A percentile compares a stretch with the other conserved stretches of the same genome.
Conservation (phyloP, 1,140 invertebrate genomes). For the Atta cephalotes region DNA sequence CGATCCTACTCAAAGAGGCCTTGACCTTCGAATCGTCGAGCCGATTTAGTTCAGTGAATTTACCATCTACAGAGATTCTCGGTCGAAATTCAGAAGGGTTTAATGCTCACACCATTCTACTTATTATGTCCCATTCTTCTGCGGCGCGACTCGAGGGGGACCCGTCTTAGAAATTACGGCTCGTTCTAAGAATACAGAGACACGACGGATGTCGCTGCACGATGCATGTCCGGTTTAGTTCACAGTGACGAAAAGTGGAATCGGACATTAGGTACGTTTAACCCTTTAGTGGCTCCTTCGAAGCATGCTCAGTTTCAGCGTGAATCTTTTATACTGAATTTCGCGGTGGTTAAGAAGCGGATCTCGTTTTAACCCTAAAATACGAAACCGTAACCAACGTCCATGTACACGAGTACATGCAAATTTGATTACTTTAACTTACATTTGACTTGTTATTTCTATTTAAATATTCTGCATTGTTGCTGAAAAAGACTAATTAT, state of each 20-base stretch:
- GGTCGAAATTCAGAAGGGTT: conserved; percentile 68
- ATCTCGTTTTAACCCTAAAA: conserved; percentile 56
- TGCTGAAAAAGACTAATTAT: background rate
- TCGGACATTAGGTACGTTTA: conserved; percentile 45
- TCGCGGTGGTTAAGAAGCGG: conserved; percentile 40
- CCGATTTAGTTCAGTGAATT: conserved; percentile 81
- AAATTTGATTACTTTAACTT: conserved; percentile 49
- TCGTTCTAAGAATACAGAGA: conserved; percentile 61
- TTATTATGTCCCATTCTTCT: conserved; percentile 73
- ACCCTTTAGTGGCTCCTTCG: conserved; percentile 51
- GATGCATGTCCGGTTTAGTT: conserved; percentile 59
- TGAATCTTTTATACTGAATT: conserved; percentile 45
- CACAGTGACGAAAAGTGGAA: conserved; percentile 56
- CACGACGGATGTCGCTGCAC: conserved; percentile 42
- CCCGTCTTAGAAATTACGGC: conserved; percentile 60
- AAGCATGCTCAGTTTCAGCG: conserved; percentile 54
- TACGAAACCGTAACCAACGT: conserved; percentile 1
- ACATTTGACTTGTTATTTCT: conserved; percentile 30
- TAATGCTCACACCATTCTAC: conserved; percentile 70
- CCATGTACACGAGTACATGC: conserved; percentile 49
- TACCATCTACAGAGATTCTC: conserved; percentile 58
- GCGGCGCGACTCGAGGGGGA: conserved; percentile 50
- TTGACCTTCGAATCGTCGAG: conserved; percentile 81
- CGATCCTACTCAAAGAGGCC: conserved; percentile 73
- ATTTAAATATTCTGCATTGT: conserved; percentile 1